These are phyloP conservation scores for Acyrthosiphon pisum DNA, from an alignment of 1,140 invertebrate species.

Conservation along the genomic window DNA sequence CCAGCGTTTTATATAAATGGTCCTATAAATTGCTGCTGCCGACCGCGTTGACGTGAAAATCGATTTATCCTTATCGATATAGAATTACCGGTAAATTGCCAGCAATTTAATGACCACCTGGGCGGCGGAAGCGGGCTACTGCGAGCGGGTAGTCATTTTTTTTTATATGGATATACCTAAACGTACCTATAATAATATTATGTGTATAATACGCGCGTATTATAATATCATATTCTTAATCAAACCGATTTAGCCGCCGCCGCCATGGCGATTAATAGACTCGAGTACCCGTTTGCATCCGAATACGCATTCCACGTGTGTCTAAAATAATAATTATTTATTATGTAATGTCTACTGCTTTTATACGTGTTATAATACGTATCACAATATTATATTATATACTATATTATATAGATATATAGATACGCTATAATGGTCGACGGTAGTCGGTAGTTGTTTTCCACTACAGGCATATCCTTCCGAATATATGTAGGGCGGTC, in stretches of 20 bases:
- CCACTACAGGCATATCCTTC: background rate
- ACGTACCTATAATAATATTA: background rate
- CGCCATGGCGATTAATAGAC: constrained; percentile 10
- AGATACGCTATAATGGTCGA: background rate
- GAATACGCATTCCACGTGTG: background rate
- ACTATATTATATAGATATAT: background rate
- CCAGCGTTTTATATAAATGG: background rate
- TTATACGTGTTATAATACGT: constrained; percentile 2
- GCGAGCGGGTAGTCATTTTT: background rate
- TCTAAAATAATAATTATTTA: constrained; percentile 23
- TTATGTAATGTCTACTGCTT: background rate
- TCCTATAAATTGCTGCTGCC: background rate
- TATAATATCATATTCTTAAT: constrained; percentile 33
- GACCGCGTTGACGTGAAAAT: constrained; percentile 17
- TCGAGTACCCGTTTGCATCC: background rate
- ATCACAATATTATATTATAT: background rate
- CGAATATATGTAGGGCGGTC: background rate
- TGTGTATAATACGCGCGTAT: background rate
- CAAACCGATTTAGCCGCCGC: background rate
- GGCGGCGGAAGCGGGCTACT: background rate
- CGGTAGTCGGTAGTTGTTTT: background rate
- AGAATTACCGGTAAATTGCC: constrained; percentile 28
- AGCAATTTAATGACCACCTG: constrained; percentile 6
- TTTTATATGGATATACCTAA: background rate
- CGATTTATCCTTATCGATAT: constrained; percentile 28